Evolutionary conservation across 2,888 invertebrate species (phyloP).

Genomic region (Notocelia uddmanniana): DNA sequence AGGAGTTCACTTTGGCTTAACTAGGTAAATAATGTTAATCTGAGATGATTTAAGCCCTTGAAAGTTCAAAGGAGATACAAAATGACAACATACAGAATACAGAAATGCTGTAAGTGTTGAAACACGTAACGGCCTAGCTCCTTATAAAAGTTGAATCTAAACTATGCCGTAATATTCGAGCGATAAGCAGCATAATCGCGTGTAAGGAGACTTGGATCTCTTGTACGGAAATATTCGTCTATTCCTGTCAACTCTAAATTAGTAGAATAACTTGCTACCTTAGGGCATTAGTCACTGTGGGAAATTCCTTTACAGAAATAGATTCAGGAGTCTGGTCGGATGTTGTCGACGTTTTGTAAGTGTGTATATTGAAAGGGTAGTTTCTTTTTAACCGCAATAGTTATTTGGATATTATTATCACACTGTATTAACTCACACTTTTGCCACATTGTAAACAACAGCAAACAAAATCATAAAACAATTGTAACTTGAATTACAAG

Average conservation of each 20-base stretch:
- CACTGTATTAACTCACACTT: no score
- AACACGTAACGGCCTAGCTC: not conserved
- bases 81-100: not conserved
- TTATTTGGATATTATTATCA: no score
- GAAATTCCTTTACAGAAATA: conserved; percentile 32
- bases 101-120: no score
- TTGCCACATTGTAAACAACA: no score
- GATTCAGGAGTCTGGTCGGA: not conserved
- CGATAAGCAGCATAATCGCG: not conserved
- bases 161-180: not conserved
- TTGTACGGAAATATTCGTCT: conserved; percentile 3
- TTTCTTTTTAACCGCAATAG: not conserved
- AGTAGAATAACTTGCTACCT: conserved; percentile 38
- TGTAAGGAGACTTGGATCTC: conserved; percentile 11
- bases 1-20: not conserved
- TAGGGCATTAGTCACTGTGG: conserved; percentile 25
- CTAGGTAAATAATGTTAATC: conserved; percentile 27
- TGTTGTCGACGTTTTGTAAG: not conserved
- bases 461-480: no score
- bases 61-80: conserved; percentile 29
- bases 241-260: conserved; percentile 39
- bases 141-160: not conserved
- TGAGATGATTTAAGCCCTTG: conserved; percentile 22
- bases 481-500: no score
- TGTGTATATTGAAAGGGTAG: not conserved